Evolutionary conservation across 1,140 invertebrate genomes (phyloP).

Genomic region (Drosophila obscura): DNA sequence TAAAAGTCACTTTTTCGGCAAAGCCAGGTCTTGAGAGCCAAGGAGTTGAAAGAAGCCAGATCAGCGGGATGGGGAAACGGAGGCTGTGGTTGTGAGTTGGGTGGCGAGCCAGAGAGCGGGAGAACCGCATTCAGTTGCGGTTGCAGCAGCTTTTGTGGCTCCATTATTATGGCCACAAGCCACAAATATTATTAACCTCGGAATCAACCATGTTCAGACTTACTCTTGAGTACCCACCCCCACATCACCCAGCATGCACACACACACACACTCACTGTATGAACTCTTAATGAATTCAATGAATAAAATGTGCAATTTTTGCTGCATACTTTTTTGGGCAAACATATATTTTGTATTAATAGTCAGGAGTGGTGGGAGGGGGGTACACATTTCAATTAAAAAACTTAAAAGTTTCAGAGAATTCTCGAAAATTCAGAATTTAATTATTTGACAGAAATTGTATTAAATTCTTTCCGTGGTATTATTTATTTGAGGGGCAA

Average conservation of each 20-base stretch:
- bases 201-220: constrained; percentile 41
- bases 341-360: neutral
- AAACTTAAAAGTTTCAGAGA: neutral
- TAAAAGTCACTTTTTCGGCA: too few relatives aligned
- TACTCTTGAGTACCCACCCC: too few relatives aligned
- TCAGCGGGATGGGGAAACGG: too few relatives aligned
- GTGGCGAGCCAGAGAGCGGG: neutral
- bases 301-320: constrained; percentile 6
- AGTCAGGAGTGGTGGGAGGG: too few relatives aligned
- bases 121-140: constrained; percentile 40
- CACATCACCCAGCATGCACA: neutral
- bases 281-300: constrained; percentile 22
- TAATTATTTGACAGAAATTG: too few relatives aligned
- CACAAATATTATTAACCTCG: constrained; percentile 53
- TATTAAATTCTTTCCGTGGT: too few relatives aligned
- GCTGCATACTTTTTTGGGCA: constrained; percentile 6
- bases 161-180: constrained; percentile 33
- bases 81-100: constrained; percentile 4
- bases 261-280: constrained; percentile 19
- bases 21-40: too few relatives aligned
- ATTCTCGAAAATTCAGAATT: too few relatives aligned
- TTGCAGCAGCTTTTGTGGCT: constrained; percentile 33
- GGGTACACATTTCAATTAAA: neutral
- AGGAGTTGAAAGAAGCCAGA: neutral
- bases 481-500: too few relatives aligned